Conservation (phyloP, 2,797 vertebrate species). For the Sitta carolinensis region DNA sequence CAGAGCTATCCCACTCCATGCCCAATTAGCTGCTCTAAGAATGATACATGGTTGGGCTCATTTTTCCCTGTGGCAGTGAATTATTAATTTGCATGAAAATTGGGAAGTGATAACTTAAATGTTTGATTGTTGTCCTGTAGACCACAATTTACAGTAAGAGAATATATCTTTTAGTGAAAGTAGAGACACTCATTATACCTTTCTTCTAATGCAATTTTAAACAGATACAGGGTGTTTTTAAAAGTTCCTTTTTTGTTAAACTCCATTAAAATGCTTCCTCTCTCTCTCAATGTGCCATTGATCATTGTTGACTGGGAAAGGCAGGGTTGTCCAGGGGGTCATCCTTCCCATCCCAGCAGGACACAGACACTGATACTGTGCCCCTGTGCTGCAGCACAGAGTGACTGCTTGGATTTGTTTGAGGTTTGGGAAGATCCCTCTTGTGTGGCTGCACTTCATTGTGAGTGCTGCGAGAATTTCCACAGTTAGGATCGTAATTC, state of each 20-base stretch:
- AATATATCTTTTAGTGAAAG: not conserved
- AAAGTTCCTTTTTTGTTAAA: slow-evolving; percentile 20
- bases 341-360: not conserved
- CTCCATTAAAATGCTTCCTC: not conserved
- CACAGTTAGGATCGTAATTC: not conserved
- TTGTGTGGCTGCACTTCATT: not conserved
- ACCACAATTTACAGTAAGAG: not conserved
- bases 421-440: not conserved
- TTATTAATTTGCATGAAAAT: slow-evolving; percentile 34
- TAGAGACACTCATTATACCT: not conserved
- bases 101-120: not conserved
- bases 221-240: not conserved
- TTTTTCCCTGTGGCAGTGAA: not conserved
- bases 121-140: not conserved
- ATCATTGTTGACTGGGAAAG: not conserved
- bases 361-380: not conserved
- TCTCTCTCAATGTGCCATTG: not conserved
- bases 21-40: not conserved
- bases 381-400: not conserved
- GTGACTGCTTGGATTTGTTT: not conserved
- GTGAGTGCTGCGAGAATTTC: not conserved
- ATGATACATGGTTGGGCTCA: not conserved
- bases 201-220: not conserved
- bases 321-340: not conserved
- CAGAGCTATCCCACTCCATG: slow-evolving; percentile 74